Conservation (phyloP, 1,140 invertebrate genomes). For the Platorchestia sp. region DNA sequence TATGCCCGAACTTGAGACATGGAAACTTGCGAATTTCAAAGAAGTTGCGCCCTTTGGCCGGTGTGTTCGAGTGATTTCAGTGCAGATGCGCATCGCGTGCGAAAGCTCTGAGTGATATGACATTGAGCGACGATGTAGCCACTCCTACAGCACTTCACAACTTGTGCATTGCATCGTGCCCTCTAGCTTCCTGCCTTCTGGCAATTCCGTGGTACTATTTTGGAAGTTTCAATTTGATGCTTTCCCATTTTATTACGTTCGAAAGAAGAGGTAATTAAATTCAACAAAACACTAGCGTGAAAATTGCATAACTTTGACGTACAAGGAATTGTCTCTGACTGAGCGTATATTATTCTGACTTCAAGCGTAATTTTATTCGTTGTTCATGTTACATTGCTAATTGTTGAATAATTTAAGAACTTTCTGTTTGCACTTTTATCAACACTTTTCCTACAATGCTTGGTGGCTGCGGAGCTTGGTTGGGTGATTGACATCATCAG, state of each 20-base stretch:
- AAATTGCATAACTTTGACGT: not conserved
- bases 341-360: not conserved
- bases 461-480: no score
- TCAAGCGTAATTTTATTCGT: not conserved
- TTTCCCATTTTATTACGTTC: not conserved
- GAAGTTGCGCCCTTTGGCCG: slow-evolving; percentile 17
- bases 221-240: not conserved
- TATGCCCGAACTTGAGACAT: slow-evolving; percentile 16
- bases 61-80: slow-evolving; percentile 39
- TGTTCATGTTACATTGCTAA: not conserved
- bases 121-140: not conserved
- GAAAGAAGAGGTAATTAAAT: not conserved
- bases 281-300: not conserved
- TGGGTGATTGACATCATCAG: no score
- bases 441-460: no score
- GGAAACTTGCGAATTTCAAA: slow-evolving; percentile 39
- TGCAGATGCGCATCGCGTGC: slow-evolving; percentile 18
- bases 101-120: slow-evolving; percentile 4
- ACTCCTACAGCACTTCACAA: not conserved
- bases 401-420: not conserved
- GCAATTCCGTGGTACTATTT: not conserved
- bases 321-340: not conserved
- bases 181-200: not conserved
- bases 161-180: not conserved
- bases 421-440: not conserved